phyloP scores from a whole-genome alignment of 2,797 vertebrate genomes.

The Vipera latastei region DNA sequence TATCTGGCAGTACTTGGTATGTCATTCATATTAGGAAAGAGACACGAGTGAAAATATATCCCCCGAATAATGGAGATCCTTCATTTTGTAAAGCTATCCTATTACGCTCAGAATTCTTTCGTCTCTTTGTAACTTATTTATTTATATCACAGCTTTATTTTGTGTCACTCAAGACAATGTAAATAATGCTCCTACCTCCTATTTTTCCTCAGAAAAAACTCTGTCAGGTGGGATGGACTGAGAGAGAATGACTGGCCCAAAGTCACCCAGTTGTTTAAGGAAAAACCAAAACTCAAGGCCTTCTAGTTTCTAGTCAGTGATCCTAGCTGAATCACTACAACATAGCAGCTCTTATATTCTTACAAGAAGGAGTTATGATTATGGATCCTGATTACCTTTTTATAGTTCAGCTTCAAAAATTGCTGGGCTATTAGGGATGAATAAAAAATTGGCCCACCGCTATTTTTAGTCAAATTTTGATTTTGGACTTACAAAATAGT shows the following conservation, averaged over 20 bases:
- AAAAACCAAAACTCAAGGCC: not conserved
- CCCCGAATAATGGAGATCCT: not conserved
- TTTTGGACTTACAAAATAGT: not conserved
- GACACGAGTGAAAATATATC: not conserved
- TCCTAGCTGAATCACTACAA: not conserved
- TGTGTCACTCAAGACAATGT: not conserved
- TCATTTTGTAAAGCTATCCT: not conserved
- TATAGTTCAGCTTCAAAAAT: not conserved
- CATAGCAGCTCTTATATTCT: not conserved
- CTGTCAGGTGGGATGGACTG: not conserved
- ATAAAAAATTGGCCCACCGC: not conserved
- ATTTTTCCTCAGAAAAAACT: not conserved
- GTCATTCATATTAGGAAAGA: not conserved
- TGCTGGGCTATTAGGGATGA: not conserved
- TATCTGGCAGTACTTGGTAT: not conserved
- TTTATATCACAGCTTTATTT: not conserved
- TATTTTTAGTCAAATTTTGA: not conserved
- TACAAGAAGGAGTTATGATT: not conserved
- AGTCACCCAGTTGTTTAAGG: not conserved
- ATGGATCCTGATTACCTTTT: not conserved
- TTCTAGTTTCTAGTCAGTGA: not conserved
- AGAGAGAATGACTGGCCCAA: not conserved
- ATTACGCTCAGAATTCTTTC: not conserved
- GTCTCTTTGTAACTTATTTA: not conserved
- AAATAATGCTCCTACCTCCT: not conserved